Percentiles rank a stretch among this genome's conserved stretches.
These are phyloP conservation scores for Chrysochloris asiatica DNA, from an alignment of 2,113 vertebrate genomes.

Conservation along the genomic window DNA sequence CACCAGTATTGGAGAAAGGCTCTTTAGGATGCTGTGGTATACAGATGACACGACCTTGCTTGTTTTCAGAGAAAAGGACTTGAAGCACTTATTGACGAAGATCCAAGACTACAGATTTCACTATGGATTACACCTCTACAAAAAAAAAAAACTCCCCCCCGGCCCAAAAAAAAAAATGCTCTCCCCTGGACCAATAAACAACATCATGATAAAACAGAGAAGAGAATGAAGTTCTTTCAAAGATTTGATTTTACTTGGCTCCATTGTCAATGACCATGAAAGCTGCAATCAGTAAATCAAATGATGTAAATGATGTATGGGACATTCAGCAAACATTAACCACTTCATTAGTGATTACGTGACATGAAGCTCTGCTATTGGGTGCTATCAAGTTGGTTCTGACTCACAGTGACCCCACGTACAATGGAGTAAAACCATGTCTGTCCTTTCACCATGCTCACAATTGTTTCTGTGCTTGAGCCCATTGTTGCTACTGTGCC, in stretches of 20 bases:
- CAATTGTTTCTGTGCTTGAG: too few species aligned
- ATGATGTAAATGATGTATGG: too few species aligned
- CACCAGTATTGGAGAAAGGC: background rate
- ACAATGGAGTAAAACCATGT: too few species aligned
- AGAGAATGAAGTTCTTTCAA: background rate
- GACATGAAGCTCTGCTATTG: background rate
- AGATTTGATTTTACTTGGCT: background rate
- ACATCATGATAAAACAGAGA: background rate
- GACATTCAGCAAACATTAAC: conserved; percentile 80
- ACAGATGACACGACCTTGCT: background rate
- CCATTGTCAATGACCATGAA: too few species aligned
- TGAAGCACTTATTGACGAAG: background rate
- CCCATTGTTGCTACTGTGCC: too few species aligned
- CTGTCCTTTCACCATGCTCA: too few species aligned
- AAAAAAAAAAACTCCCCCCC: background rate
- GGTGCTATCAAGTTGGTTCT: too few species aligned
- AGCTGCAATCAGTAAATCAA: background rate
- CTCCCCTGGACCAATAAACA: background rate
- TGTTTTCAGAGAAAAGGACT: background rate
- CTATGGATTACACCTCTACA: background rate
- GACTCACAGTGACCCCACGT: too few species aligned
- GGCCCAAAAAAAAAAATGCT: background rate
- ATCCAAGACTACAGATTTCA: background rate
- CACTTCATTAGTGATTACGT: conserved; percentile 60
- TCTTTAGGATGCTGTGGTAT: background rate